Evolutionary conservation across 1,140 invertebrate genomes (phyloP).

Genomic region (Triops cancriformis): DNA sequence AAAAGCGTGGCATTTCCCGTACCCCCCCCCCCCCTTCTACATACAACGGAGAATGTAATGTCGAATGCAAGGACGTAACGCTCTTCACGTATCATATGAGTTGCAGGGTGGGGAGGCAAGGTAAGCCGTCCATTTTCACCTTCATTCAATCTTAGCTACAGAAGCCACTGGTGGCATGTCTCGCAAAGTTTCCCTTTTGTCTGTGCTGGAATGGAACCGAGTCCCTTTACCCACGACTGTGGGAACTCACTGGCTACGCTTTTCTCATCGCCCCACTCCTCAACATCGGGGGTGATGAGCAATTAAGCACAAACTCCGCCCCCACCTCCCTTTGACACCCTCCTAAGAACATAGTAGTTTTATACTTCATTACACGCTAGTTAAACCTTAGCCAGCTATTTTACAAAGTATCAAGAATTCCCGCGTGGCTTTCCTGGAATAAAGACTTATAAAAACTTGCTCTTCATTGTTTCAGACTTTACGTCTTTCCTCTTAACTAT

Average conservation of each 20-base stretch:
- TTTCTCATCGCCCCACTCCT: neutral
- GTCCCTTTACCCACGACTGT: neutral
- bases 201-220: constrained; percentile 3
- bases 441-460: neutral
- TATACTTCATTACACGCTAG: neutral
- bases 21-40: too few relatives aligned
- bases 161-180: neutral
- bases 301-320: neutral
- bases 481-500: too few relatives aligned
- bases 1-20: too few relatives aligned
- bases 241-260: neutral
- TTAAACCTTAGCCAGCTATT: neutral
- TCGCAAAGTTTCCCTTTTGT: neutral
- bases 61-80: too few relatives aligned
- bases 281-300: neutral
- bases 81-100: too few relatives aligned
- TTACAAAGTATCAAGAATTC: neutral
- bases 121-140: too few relatives aligned
- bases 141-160: neutral
- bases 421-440: neutral
- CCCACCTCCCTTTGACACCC: neutral
- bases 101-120: too few relatives aligned
- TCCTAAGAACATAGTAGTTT: neutral
- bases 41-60: too few relatives aligned
- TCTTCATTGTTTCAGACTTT: neutral